A percentile compares a stretch with the other conserved stretches of the same genome.
phyloP scores from a whole-genome alignment of 2,888 invertebrate species.

The Machimus rusticus region DNA sequence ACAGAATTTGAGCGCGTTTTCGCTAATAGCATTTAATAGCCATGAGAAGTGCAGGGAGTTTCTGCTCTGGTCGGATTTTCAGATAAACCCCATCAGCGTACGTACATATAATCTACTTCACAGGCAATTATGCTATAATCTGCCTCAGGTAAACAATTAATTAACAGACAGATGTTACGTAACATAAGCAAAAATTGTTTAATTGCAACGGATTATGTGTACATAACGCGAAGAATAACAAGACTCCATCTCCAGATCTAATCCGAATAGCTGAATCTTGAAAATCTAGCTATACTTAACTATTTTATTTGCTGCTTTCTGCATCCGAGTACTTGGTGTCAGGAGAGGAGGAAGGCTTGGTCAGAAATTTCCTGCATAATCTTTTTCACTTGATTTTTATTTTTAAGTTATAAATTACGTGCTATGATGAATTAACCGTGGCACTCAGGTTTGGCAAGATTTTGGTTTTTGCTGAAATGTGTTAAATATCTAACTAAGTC shows the following conservation, averaged over 20 bases:
- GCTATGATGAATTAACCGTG: not conserved
- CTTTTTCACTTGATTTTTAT: not conserved
- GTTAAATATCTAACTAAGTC: not conserved
- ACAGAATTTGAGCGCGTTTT: not conserved
- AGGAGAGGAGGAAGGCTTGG: not conserved
- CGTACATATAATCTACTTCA: not conserved
- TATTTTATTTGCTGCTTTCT: not conserved
- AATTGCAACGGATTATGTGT: not conserved
- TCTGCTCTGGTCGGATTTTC: not conserved
- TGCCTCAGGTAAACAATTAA: not conserved
- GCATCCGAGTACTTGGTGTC: not conserved
- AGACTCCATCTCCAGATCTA: not conserved
- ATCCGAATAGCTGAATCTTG: not conserved
- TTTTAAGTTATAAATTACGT: not conserved
- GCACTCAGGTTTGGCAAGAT: not conserved
- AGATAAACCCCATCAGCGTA: not conserved
- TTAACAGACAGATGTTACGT: not conserved
- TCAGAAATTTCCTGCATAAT: not conserved
- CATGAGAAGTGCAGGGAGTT: not conserved
- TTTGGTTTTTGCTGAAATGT: not conserved
- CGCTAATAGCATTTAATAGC: not conserved
- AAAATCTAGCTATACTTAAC: not conserved
- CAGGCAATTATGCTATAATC: not conserved
- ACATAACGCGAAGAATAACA: not conserved
- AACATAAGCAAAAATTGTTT: not conserved